Conservation (phyloP, 2,797 vertebrate genomes). For the Darevskia mixta region DNA sequence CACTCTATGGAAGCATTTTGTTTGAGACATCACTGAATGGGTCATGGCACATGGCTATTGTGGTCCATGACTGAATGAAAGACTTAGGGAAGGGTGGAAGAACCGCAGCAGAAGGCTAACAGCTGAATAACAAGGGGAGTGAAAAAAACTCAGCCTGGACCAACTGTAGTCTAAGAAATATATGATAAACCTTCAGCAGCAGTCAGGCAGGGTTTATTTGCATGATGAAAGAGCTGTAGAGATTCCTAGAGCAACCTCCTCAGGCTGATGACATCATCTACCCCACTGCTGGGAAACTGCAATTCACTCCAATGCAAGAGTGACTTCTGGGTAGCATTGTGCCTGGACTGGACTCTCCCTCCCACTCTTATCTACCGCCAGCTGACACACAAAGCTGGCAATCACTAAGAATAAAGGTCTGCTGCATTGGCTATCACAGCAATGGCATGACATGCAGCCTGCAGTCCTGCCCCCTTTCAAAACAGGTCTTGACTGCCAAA, state of each 20-base stretch:
- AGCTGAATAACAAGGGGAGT: background rate
- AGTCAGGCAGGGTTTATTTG: background rate
- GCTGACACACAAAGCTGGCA: background rate
- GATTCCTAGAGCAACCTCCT: background rate
- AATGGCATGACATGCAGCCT: background rate
- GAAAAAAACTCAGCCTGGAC: background rate
- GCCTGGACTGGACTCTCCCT: background rate
- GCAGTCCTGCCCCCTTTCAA: background rate
- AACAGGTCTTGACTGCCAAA: background rate
- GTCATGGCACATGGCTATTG: background rate
- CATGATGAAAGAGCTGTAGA: background rate
- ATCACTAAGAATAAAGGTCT: background rate
- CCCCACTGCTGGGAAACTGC: background rate
- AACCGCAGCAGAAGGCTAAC: background rate
- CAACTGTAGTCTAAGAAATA: background rate
- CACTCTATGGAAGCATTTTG: background rate
- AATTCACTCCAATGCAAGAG: background rate
- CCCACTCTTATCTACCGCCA: background rate
- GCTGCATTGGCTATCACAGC: background rate
- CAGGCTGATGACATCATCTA: background rate
- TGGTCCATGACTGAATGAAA: background rate
- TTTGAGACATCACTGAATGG: background rate
- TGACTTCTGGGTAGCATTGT: background rate
- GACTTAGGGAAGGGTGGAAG: background rate
- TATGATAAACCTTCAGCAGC: background rate